Conservation (phyloP, 1,140 invertebrate species). For the Bombus sibiricus region DNA sequence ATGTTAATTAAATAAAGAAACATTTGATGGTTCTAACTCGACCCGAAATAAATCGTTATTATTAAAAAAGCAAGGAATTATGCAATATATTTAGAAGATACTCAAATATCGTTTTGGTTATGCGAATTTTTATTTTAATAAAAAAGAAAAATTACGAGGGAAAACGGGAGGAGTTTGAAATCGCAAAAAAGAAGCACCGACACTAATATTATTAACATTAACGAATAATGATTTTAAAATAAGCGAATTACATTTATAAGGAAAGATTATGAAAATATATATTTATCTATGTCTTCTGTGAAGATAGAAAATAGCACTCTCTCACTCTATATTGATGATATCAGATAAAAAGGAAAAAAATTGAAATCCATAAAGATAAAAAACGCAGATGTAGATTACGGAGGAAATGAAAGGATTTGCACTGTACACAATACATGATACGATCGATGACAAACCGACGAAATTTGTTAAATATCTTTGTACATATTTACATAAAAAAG, state of each 20-base stretch:
- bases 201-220: constrained; percentile 84
- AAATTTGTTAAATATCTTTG: constrained; percentile 76
- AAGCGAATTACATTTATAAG: constrained; percentile 83
- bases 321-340: constrained; percentile 83
- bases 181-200: constrained; percentile 80
- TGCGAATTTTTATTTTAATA: constrained; percentile 64
- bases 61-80: constrained; percentile 31
- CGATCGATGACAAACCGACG: constrained; percentile 64
- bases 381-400: constrained; percentile 78
- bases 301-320: constrained; percentile 84
- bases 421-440: constrained; percentile 71
- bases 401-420: constrained; percentile 61
- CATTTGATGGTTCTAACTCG: constrained; percentile 55
- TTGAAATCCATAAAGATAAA: constrained; percentile 71
- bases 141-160: constrained; percentile 69
- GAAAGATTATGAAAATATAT: constrained; percentile 84
- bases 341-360: constrained; percentile 75
- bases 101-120: constrained; percentile 58
- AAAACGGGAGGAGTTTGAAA: constrained; percentile 70
- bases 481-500: constrained; percentile 71
- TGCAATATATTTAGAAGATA: constrained; percentile 61
- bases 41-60: constrained; percentile 35
- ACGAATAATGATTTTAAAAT: constrained; percentile 82
- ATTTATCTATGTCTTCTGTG: constrained; percentile 86
- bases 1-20: neutral